Base-by-base conservation (phyloP, 2,113 vertebrate species). In the Melanocharis versteri region DNA sequence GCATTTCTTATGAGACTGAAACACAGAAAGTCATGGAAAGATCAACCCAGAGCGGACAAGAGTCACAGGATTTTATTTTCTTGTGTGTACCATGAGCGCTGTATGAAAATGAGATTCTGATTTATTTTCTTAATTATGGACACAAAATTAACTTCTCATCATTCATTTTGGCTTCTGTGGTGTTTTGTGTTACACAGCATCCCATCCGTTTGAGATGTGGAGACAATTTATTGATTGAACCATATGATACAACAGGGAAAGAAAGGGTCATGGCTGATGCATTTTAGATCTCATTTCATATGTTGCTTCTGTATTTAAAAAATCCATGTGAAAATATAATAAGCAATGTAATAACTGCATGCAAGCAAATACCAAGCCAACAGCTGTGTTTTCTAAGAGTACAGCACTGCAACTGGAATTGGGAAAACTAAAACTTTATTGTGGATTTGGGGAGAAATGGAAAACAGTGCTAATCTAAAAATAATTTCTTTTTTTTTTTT, bases 341-440 rank as follows among this genome's bases (percentile, higher is more conserved):
- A 86, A 93, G 40, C 77, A 89, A 28, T 48, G 48, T 44, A 80
- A 12, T 87, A 86, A 62, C 65, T 93, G 39, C 64, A 40, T 56
- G 9, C 28, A 70, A 86, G 69, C 56, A 90, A 91, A 37, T 54
- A 76, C n/a, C 50, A 72, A 81, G 56, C 23, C 24, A 87, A 69
- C 87, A 92, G 71, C 48, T 95, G 81, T 88, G 79, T 85, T 80
- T 92, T 91, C 75, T 31, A 23, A 69, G 73, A 86, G 37, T 75
- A 40, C 61, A 76, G 9, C 19, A 35, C 54, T 3, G 4, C 33
- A 50, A 75, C 53, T 89, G n/a, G 51, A 90, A 91, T 71, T 96
- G 90, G 61, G 89, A 87, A 69, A 80, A 88, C 87, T 95, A 91
- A 97, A 92, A 91, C 26, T 94, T 96, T 70, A 94, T 44, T 91